These are phyloP conservation scores for Lissonota sp. DNA, from an alignment of 2,888 invertebrate species.

Conservation along the genomic window DNA sequence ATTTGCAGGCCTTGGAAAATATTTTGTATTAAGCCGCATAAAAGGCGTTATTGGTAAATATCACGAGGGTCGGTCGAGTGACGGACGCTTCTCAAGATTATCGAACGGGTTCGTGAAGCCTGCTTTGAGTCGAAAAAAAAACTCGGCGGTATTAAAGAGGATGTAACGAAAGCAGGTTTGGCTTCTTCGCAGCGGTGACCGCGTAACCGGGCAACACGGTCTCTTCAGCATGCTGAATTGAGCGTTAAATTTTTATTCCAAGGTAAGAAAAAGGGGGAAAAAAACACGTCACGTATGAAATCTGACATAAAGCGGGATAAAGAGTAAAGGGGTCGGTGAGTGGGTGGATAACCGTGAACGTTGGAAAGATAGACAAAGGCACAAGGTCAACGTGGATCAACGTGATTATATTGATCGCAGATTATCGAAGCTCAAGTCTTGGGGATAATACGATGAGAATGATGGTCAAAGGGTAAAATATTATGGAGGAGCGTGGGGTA, in stretches of 20 bases:
- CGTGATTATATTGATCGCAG: conserved; percentile 29
- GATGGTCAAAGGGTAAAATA: too few relatives aligned
- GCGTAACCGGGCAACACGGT: conserved; percentile 24
- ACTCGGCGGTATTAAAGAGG: conserved; percentile 61
- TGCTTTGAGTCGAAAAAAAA: conserved; percentile 44
- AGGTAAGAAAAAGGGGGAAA: not conserved
- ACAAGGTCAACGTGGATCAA: conserved; percentile 54
- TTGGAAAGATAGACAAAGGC: not conserved
- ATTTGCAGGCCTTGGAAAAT: too few relatives aligned
- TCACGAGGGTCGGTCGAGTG: conserved; percentile 40
- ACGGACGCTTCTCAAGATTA: conserved; percentile 48
- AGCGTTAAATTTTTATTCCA: not conserved
- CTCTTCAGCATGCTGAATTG: not conserved
- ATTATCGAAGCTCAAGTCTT: conserved; percentile 30
- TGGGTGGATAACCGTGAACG: not conserved
- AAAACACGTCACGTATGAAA: not conserved
- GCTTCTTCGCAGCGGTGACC: conserved; percentile 11
- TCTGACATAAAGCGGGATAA: not conserved
- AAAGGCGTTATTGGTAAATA: not conserved
- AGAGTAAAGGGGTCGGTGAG: too few relatives aligned
- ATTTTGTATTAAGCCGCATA: not conserved
- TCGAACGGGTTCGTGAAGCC: conserved; percentile 54
- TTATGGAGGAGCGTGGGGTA: too few relatives aligned
- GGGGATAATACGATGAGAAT: not conserved
- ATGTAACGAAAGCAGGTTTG: conserved; percentile 14